These are phyloP conservation scores for Zonitis immaculata DNA, from an alignment of 2,888 invertebrate species.

Conservation along the genomic window DNA sequence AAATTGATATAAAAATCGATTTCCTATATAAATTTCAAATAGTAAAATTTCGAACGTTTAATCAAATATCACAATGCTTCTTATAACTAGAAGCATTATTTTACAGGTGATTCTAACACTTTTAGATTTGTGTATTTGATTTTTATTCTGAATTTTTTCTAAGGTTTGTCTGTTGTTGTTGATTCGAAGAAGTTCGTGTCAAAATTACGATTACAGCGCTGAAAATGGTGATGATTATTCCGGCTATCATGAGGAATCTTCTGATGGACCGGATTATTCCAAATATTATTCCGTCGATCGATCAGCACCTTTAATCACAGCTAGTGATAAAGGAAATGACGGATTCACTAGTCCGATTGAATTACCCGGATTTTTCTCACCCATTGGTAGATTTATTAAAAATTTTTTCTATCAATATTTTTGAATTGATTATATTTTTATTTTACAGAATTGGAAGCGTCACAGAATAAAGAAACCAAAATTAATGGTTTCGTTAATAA, in stretches of 20 bases:
- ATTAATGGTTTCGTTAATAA: slow-evolving; percentile 32
- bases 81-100: slow-evolving; percentile 37
- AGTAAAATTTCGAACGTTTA: neutral
- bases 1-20: slow-evolving; percentile 32
- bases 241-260: slow-evolving; percentile 27
- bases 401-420: neutral
- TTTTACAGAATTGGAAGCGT: slow-evolving; percentile 20
- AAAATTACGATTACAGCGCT: slow-evolving; percentile 34
- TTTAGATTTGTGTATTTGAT: slow-evolving; percentile 4
- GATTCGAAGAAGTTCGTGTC: slow-evolving; percentile 25
- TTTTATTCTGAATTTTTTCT: slow-evolving; percentile 6
- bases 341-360: slow-evolving; percentile 52
- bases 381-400: slow-evolving; percentile 23
- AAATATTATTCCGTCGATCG: slow-evolving; percentile 39
- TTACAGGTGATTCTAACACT: slow-evolving; percentile 41
- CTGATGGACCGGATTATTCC: slow-evolving; percentile 41
- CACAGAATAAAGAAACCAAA: slow-evolving; percentile 14
- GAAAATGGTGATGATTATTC: slow-evolving; percentile 33
- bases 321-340: slow-evolving; percentile 10
- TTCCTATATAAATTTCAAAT: slow-evolving; percentile 9
- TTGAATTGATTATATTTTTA: slow-evolving; percentile 5
- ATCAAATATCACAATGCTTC: slow-evolving; percentile 37
- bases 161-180: slow-evolving; percentile 32
- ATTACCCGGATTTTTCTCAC: slow-evolving; percentile 52
- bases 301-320: slow-evolving; percentile 23